Conservation (phyloP, 2,888 invertebrate species). For the Alcis repandata region DNA sequence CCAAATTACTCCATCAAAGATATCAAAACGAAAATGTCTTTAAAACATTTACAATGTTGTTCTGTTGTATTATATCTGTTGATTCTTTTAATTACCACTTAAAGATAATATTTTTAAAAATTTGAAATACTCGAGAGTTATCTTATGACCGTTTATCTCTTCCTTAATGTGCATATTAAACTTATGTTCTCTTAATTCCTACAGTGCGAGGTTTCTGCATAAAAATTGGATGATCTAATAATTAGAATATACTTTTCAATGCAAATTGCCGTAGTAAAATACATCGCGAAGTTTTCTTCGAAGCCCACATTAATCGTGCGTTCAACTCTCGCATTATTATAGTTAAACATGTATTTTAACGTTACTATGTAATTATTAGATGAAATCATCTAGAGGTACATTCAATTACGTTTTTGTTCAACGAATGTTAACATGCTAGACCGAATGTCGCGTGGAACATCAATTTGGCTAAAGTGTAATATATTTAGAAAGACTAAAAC, state of each 20-base stretch:
- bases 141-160: too few relatives aligned
- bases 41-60: too few relatives aligned
- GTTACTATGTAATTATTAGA: slow-evolving; percentile 41
- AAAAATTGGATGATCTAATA: slow-evolving; percentile 40
- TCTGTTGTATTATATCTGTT: too few relatives aligned
- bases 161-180: background rate
- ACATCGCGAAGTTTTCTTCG: slow-evolving; percentile 52
- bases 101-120: too few relatives aligned
- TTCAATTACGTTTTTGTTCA: slow-evolving; percentile 43
- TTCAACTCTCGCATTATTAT: slow-evolving; percentile 59
- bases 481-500: slow-evolving; percentile 8
- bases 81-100: too few relatives aligned
- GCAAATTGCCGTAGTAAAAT: slow-evolving; percentile 55
- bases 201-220: slow-evolving; percentile 18
- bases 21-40: too few relatives aligned
- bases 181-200: background rate
- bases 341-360: slow-evolving; percentile 37
- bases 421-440: slow-evolving; percentile 18
- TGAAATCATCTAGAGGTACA: slow-evolving; percentile 43
- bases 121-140: too few relatives aligned
- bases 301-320: slow-evolving; percentile 63
- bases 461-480: slow-evolving; percentile 23
- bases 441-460: slow-evolving; percentile 32
- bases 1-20: too few relatives aligned
- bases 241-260: slow-evolving; percentile 50